Conservation (phyloP, 64 coral and sea anemone genomes). For the Cladopsammia gracilis region DNA sequence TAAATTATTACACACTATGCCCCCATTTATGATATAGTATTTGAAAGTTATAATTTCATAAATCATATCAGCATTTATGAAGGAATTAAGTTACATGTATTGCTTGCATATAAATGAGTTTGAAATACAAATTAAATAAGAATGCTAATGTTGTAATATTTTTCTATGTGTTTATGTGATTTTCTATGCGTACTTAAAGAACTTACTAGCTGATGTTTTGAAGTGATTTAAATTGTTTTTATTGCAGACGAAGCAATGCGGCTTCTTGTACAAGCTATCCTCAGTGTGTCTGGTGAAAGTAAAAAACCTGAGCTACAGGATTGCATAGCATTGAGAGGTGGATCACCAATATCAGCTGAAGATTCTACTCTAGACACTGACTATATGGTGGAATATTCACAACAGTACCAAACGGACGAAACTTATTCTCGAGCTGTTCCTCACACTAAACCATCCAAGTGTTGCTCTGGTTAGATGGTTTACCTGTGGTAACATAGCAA, state of each 20-base stretch:
- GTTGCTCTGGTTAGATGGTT: neutral
- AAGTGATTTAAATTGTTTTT: neutral
- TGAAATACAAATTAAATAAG: no score
- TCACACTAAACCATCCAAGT: neutral
- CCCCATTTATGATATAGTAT: no score
- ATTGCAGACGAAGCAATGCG: slow-evolving; percentile 80
- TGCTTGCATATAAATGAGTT: no score
- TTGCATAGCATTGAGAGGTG: neutral
- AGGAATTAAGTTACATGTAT: no score
- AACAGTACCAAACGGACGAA: slow-evolving; percentile 22
- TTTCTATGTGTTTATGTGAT: no score
- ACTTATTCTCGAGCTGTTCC: slow-evolving; percentile 11
- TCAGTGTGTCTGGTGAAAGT: slow-evolving; percentile 78
- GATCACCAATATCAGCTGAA: neutral
- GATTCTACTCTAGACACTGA: neutral
- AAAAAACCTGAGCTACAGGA: slow-evolving; percentile 17
- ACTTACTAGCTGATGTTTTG: no score
- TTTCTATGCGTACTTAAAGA: no score
- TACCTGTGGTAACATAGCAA: neutral
- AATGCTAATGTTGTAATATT: no score
- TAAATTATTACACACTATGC: no score
- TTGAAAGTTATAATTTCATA: no score
- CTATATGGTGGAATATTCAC: slow-evolving; percentile 37
- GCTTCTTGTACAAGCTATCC: slow-evolving; percentile 82
- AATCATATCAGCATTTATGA: no score